A percentile compares a stretch with the other conserved stretches of the same genome.
These are phyloP conservation scores for Lasioglossum albipes DNA, from an alignment of 1,140 invertebrate genomes.

Conservation along the genomic window DNA sequence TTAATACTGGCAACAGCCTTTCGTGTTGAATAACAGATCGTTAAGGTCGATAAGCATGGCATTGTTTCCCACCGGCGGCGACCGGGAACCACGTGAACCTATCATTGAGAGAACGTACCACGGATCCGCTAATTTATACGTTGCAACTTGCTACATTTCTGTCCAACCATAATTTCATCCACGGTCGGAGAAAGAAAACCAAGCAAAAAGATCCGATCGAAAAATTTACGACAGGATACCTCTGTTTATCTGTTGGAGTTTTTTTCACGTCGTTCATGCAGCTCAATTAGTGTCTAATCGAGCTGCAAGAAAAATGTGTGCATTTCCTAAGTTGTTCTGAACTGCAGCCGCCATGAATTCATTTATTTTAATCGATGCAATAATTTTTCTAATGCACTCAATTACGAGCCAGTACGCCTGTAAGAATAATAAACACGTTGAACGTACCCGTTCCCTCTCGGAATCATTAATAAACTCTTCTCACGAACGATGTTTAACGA, in stretches of 20 bases:
- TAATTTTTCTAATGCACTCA: no score
- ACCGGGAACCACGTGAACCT: constrained; percentile 21
- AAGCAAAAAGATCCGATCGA: not conserved
- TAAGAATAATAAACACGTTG: no score
- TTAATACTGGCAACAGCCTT: constrained; percentile 40
- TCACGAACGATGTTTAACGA: no score
- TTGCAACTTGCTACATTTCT: constrained; percentile 16
- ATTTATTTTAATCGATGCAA: no score
- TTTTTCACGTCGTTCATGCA: not conserved
- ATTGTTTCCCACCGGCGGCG: constrained; percentile 19
- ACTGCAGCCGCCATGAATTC: no score
- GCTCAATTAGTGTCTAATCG: no score
- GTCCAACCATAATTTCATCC: constrained; percentile 13
- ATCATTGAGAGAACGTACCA: constrained; percentile 29
- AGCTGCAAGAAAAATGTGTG: no score
- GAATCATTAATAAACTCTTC: no score
- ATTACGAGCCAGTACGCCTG: no score
- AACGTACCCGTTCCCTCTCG: no score
- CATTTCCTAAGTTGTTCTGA: no score
- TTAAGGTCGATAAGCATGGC: constrained; percentile 33
- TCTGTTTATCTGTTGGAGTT: not conserved
- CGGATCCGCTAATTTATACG: constrained; percentile 35
- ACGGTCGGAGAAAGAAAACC: not conserved
- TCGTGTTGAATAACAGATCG: constrained; percentile 40
- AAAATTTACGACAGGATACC: no score